These are phyloP conservation scores for Drosophila infuscata DNA, from an alignment of 2,888 invertebrate species.

Conservation along the genomic window DNA sequence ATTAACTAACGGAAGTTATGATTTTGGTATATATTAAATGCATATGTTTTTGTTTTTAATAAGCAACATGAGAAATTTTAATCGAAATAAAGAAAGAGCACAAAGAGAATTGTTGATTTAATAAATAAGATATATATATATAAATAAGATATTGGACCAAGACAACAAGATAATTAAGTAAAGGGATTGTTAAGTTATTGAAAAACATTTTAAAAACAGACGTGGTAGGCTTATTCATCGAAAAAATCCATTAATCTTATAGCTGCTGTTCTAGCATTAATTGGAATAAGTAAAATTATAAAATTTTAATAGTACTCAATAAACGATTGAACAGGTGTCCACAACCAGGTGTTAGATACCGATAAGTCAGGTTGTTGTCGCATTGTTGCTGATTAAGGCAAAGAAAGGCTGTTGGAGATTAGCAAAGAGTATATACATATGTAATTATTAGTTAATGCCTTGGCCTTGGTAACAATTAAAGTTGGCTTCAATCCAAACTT, in stretches of 20 bases:
- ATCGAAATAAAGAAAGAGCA: neutral
- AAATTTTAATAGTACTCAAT: slow-evolving; percentile 54
- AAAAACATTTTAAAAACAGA: neutral
- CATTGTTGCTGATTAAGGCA: slow-evolving; percentile 33
- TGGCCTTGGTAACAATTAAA: slow-evolving; percentile 54
- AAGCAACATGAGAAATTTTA: neutral
- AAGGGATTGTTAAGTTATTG: neutral
- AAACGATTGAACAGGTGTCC: slow-evolving; percentile 66
- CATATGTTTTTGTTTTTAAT: neutral
- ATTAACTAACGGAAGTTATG: neutral
- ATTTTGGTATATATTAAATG: neutral
- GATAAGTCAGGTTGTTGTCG: slow-evolving; percentile 49
- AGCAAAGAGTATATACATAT: slow-evolving; percentile 13
- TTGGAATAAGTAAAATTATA: slow-evolving; percentile 24
- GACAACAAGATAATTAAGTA: neutral
- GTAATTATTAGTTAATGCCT: slow-evolving; percentile 33
- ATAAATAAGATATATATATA: no score
- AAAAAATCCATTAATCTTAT: neutral
- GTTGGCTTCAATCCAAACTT: slow-evolving; percentile 36
- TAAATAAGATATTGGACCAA: neutral
- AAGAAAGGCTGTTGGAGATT: slow-evolving; percentile 7
- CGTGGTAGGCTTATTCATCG: neutral
- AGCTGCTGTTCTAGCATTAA: neutral
- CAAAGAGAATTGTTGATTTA: no score
- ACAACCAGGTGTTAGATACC: slow-evolving; percentile 61